Evolutionary conservation across 2,888 invertebrate species (phyloP), one percentile per base, ranked within the genome.

Genomic region (Idaea biselata): DNA sequence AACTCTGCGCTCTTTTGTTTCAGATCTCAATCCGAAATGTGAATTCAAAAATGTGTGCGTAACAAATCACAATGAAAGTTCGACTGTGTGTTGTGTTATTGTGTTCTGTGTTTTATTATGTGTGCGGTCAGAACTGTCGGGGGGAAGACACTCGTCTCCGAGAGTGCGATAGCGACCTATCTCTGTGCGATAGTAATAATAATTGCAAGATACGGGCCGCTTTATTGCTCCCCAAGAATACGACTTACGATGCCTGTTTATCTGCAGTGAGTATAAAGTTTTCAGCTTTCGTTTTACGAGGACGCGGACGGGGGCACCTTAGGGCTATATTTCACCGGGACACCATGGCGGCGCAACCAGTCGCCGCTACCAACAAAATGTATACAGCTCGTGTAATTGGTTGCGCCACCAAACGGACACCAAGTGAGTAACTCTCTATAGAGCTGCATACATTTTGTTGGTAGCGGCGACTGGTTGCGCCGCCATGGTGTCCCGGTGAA

Each of bases 191-290:
- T 68, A 78, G 73, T 1, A 76, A 86, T 55, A 92, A 90, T 6
- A 81, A 78, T 6, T 96, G 96, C 77, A 93, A 93, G 58, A 91
- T 96, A 56, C 91, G 94, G 60, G 94, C 95, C 0, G 94, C 95
- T 1, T 87, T 96, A 18, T 84, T 96, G 66, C 81, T 96, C 63
- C 95, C 96, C 0, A 91, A 93, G 61, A 94, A 94, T 74, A 86
- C 91, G 25, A 81, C 82, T 0, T 93, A 91, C 59, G 90, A 93
- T 68, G 94, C 93, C 17, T 94, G 93, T 63, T 82, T 93, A 78
- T 85, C 89, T 16, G 91, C 84, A 73, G 94, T 94, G 68, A 87
- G 91, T 86, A 76, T 63, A n/a, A 6, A 55, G 18, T 31, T 16
- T 17, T 14, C 14, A 44, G 44, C 44, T 44, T 44, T 11, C 14